phyloP scores from a whole-genome alignment of 2,888 invertebrate species.

The Cylloceria caligata region DNA sequence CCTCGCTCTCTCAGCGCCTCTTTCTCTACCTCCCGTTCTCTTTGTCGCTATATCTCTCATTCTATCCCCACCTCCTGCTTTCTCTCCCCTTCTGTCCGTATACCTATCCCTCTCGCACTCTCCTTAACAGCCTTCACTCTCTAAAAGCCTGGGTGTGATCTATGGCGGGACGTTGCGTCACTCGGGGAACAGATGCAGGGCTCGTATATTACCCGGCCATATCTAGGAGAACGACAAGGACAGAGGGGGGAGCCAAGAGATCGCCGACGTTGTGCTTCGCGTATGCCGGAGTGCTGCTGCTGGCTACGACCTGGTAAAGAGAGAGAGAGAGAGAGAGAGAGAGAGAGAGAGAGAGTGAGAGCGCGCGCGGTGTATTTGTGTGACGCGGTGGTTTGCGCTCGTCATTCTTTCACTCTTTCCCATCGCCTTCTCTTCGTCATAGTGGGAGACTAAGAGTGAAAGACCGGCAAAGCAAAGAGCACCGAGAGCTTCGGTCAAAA shows the following conservation, averaged over 20 bases:
- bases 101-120: constrained; percentile 79
- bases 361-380: constrained; percentile 26
- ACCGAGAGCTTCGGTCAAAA: constrained; percentile 75
- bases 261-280: constrained; percentile 58
- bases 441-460: constrained; percentile 48
- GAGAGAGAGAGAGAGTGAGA: constrained; percentile 56
- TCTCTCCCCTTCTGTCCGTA: constrained; percentile 51
- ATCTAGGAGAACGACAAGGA: constrained; percentile 76
- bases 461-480: constrained; percentile 60
- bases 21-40: not conserved
- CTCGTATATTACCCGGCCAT: constrained; percentile 84
- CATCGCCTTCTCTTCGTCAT: constrained; percentile 23
- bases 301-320: constrained; percentile 18
- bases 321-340: constrained; percentile 58
- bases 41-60: not conserved
- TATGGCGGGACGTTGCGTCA: constrained; percentile 89
- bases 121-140: constrained; percentile 87
- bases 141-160: constrained; percentile 88
- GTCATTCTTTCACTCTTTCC: constrained; percentile 42
- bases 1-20: constrained; percentile 28
- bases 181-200: constrained; percentile 85
- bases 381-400: constrained; percentile 51
- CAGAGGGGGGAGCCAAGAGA: constrained; percentile 64
- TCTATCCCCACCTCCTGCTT: constrained; percentile 51
- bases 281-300: constrained; percentile 57